Percentiles rank a stretch among this genome's conserved stretches.
Conservation (phyloP, 2,888 invertebrate species). For the Stictocephala bisonia region DNA sequence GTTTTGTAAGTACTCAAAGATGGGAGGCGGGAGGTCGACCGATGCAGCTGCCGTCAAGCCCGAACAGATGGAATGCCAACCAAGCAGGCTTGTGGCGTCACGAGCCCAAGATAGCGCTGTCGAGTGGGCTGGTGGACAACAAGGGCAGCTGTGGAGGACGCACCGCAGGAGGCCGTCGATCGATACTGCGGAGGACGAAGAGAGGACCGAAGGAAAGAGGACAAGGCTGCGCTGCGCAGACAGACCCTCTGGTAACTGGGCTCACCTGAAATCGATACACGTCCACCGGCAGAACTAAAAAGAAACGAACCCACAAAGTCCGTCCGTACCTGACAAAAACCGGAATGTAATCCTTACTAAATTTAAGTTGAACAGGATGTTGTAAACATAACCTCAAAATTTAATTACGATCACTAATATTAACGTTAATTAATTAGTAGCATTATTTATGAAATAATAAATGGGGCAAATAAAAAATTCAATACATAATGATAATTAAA, state of each 20-base stretch:
- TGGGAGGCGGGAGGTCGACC: neutral
- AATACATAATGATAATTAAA: too few species aligned
- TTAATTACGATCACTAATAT: too few species aligned
- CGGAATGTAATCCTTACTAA: too few species aligned
- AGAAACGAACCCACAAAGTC: neutral
- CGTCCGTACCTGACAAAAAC: too few species aligned
- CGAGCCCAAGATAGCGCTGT: neutral
- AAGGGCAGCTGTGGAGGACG: neutral
- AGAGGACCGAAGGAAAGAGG: neutral
- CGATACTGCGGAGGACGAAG: neutral
- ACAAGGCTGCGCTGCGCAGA: neutral
- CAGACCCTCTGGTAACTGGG: neutral
- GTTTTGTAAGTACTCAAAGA: too few species aligned
- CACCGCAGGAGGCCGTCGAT: neutral
- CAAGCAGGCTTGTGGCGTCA: too few species aligned
- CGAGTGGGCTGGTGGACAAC: neutral
- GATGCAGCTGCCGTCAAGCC: neutral
- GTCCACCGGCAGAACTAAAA: neutral
- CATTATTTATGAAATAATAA: too few species aligned
- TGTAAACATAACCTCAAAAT: too few species aligned
- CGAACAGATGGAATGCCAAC: too few species aligned
- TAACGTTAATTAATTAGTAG: too few species aligned
- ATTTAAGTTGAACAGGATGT: too few species aligned
- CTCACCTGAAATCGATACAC: neutral
- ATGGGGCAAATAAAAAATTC: too few species aligned